Evolutionary conservation across 2,888 invertebrate genomes (phyloP).

Genomic region (Nebria brevicollis): DNA sequence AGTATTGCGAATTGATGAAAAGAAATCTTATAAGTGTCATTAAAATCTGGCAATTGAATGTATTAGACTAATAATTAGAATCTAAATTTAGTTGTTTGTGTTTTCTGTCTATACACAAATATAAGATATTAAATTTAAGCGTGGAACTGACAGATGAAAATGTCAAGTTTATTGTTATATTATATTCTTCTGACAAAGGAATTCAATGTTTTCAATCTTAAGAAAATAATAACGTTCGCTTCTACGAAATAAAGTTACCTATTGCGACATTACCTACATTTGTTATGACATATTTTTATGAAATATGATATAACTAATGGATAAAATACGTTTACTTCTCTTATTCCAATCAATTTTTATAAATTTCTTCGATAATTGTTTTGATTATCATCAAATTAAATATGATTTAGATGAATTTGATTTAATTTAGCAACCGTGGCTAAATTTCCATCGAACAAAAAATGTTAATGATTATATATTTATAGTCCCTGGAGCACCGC

Average conservation of each 20-base stretch:
- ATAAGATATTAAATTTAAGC: background rate
- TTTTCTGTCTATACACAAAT: background rate
- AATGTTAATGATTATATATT: slow-evolving; percentile 41
- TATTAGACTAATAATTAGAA: background rate
- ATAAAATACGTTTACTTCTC: too few relatives aligned
- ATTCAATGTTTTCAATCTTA: background rate
- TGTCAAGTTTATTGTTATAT: background rate
- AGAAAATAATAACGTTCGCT: background rate
- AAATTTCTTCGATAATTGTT: too few relatives aligned
- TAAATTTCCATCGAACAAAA: background rate
- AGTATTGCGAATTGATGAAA: too few relatives aligned
- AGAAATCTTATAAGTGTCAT: background rate
- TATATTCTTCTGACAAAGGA: background rate
- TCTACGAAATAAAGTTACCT: background rate
- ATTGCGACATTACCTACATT: background rate
- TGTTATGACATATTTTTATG: background rate
- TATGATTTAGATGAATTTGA: too few relatives aligned
- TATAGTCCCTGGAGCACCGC: slow-evolving; percentile 73
- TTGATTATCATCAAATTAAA: too few relatives aligned
- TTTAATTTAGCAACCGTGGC: too few relatives aligned
- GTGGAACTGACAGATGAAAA: background rate
- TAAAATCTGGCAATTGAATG: background rate
- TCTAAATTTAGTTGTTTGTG: slow-evolving; percentile 8
- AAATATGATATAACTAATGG: too few relatives aligned
- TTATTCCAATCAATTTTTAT: too few relatives aligned